Base-by-base conservation (phyloP, 2,113 vertebrate genomes). In the Tychaedon coryphoeus region DNA sequence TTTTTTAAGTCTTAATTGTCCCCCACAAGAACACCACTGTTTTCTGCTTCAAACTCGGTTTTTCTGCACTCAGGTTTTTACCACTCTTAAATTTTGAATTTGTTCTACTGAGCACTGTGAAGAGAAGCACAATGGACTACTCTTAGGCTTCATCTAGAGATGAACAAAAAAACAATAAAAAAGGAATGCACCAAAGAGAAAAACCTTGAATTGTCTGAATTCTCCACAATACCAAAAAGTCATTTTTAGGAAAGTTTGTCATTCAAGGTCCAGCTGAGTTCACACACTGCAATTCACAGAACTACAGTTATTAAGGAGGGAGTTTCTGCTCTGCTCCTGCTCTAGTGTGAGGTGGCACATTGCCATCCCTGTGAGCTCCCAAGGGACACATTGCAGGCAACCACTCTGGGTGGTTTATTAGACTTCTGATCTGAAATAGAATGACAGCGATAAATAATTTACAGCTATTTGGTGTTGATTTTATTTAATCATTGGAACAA, bases 331-430 rank as follows among this genome's bases (percentile, higher is more conserved):
- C 38, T 70, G 47, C 33, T 76, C 0, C 2, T 2, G 2, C 65
- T 72, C 25, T 12, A 33, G 13, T 22, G n/a, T 14, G 57, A 84
- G 58, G 40, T 3, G 1, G n/a, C 26, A 86, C 47, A 56, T 16
- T 65, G 36, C 33, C 1, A 4, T 48, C 42, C 66, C 56, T 2
- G 0, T 0, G 1, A 65, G 42, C 15, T 72, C 81, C 71, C 42
- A 50, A 51, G 36, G 36, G 40, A 83, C 25, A 53, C 9, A 14
- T 14, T 67, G 43, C 54, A 82, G 60, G n/a, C 26, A 76, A 6
- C 26, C 14, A 25, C 12, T 82, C 67, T 22, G 14, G 14, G 19
- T 51, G 40, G 42, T 43, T 93, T 80, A 73, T 95, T 66, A 73
- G 67, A 65, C 38, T 70, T 66, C 40, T 88, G 31, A 26, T 80